Evolutionary conservation across 2,888 invertebrate species (phyloP), one percentile per base, ranked within the genome.

Genomic region (Trisateles emortualis): DNA sequence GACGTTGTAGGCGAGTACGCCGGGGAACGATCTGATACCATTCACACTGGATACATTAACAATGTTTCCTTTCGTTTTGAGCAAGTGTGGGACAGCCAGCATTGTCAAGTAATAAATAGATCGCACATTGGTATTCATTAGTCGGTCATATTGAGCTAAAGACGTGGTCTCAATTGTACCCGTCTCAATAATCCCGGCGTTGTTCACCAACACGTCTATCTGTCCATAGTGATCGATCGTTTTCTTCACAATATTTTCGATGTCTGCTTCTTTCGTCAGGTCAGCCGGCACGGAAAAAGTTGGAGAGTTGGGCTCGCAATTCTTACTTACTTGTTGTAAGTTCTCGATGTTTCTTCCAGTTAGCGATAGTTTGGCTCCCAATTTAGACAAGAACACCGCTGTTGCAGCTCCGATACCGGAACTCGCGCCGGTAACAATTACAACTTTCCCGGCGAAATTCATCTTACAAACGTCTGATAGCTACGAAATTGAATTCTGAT

Each of bases 31-130:
- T 76, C 98, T 93, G 17, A 98, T 94, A 2, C 99, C 99, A 76
- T 96, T 97, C 0, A 99, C 98, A 83, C 98, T 98, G 0, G 99
- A 99, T 0, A 99, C 97, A 83, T 99, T 99, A 0, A 99, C 98
- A 70, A 99, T 96, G 67, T 95, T 97, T n/a, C 98, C 98, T 86
- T 97, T 96, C 0, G 95, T 94, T 85, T 95, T 94, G 1, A 97
- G 91, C 14, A 99, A 92, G 87, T 98, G 95, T 0, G 99, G 98
- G 0, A 97, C 96, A 2, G 98, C 97, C 42, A 98, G 83, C 95
- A 96, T 97, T 0, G 97, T 98, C 60, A 99, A 83, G 56, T 97
- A 95, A 79, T 96, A 97, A 13, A 97, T 93, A 0, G 96, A 95
- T 56, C 98, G 95, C 0, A 98, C 96, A 85, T 99, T 99, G 1